Conservation (phyloP, 2,888 invertebrate genomes). For the Drosophila sordidula region DNA sequence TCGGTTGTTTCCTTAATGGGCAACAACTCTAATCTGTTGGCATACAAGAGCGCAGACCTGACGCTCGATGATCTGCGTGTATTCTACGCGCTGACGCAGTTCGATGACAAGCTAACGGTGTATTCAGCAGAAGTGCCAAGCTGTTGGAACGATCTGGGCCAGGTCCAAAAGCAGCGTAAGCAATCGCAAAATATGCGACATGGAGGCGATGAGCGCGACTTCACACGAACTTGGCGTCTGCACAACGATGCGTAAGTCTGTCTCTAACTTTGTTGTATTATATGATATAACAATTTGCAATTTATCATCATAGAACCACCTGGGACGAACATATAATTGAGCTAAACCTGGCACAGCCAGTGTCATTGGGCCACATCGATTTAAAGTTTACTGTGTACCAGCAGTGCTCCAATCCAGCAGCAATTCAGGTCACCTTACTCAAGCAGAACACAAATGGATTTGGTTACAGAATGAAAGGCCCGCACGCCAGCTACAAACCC, state of each 20-base stretch:
- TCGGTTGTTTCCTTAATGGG: constrained; percentile 60
- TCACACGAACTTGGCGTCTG: constrained; percentile 94
- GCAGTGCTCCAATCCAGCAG: constrained; percentile 90
- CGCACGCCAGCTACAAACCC: constrained; percentile 83
- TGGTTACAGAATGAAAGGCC: constrained; percentile 86
- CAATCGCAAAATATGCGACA: constrained; percentile 91
- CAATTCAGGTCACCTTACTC: constrained; percentile 91
- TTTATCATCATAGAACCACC: constrained; percentile 87
- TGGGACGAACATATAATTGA: constrained; percentile 98
- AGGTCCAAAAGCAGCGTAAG: constrained; percentile 94
- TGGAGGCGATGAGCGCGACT: constrained; percentile 88
- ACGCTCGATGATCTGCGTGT: constrained; percentile 88
- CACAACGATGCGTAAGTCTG: constrained; percentile 90
- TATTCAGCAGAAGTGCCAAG: constrained; percentile 96
- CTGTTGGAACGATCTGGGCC: constrained; percentile 97
- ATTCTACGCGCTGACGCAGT: constrained; percentile 91
- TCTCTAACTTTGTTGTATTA: constrained; percentile 16
- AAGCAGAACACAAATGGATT: constrained; percentile 90
- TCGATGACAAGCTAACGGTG: constrained; percentile 87
- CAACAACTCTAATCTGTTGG: constrained; percentile 84
- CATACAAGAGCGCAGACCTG: constrained; percentile 87
- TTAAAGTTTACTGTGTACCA: constrained; percentile 93
- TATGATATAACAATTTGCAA: not conserved
- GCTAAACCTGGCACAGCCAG: constrained; percentile 92
- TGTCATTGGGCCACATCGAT: constrained; percentile 94